phyloP scores from a whole-genome alignment of 2,797 vertebrate genomes.

The Tangara arthus region DNA sequence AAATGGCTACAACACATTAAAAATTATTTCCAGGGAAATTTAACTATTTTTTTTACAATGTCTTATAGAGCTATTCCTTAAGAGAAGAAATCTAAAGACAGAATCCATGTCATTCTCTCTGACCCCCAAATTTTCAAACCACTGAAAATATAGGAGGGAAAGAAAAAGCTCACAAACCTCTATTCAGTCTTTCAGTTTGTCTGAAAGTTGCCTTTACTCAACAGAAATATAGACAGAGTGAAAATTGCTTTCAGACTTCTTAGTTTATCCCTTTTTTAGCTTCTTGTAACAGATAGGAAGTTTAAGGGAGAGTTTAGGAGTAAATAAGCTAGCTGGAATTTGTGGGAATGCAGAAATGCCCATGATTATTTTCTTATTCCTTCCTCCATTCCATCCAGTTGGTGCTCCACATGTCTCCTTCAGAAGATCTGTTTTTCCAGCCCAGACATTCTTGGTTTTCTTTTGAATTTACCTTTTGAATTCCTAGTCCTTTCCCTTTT shows the following conservation, averaged over 20 bases:
- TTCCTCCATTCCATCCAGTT: fast-evolving
- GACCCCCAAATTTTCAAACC: not conserved
- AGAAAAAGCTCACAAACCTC: not conserved
- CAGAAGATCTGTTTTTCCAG: not conserved
- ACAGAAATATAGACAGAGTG: not conserved
- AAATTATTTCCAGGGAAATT: not conserved
- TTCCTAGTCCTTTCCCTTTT: not conserved
- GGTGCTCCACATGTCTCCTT: not conserved
- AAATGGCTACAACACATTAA: not conserved
- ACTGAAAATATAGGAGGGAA: not conserved
- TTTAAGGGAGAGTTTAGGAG: not conserved
- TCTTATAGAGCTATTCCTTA: not conserved
- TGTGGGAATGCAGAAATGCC: not conserved
- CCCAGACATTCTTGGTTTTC: not conserved
- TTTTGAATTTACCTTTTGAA: not conserved
- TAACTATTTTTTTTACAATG: not conserved
- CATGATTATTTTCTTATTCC: fast-evolving
- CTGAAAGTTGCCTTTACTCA: not conserved
- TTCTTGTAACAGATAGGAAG: not conserved
- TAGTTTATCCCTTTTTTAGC: not conserved
- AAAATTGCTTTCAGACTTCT: not conserved
- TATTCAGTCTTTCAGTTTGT: not conserved
- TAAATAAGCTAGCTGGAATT: not conserved
- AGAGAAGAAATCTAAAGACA: not conserved
- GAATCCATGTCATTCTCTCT: not conserved